A percentile compares a stretch with the other conserved stretches of the same genome.
These are phyloP conservation scores for Pammene aurita DNA, from an alignment of 2,888 invertebrate species.

Conservation along the genomic window DNA sequence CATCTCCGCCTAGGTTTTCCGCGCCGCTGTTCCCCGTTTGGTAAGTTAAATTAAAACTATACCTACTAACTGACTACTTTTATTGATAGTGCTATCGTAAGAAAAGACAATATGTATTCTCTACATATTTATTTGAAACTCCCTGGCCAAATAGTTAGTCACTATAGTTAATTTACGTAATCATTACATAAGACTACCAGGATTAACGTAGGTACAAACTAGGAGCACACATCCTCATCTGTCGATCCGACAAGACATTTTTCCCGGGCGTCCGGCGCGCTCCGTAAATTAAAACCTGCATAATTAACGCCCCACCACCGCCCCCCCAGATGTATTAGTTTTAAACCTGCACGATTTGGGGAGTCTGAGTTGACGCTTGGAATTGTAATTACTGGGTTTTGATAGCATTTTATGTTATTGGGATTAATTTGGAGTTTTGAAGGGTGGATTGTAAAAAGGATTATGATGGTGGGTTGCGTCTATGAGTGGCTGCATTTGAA, in stretches of 20 bases:
- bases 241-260: slow-evolving; percentile 47
- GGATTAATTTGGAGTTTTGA: slow-evolving; percentile 31
- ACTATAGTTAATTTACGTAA: no score
- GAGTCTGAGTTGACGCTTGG: slow-evolving; percentile 35
- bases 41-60: no score
- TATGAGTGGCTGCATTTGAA: neutral
- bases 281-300: slow-evolving; percentile 51
- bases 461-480: slow-evolving; percentile 7
- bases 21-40: no score
- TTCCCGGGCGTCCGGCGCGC: slow-evolving; percentile 41
- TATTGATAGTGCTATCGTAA: no score
- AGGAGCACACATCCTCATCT: slow-evolving; percentile 32
- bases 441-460: slow-evolving; percentile 23
- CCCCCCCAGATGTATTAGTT: slow-evolving; percentile 44
- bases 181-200: no score
- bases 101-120: no score
- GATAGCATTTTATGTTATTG: slow-evolving; percentile 29
- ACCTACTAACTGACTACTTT: no score
- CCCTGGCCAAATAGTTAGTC: no score
- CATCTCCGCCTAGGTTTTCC: no score
- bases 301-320: slow-evolving; percentile 46
- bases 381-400: slow-evolving; percentile 38
- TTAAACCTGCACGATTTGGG: slow-evolving; percentile 41
- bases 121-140: no score
- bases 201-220: no score